Conservation (phyloP, 1,140 invertebrate species). For the Meloidogyne exigua region DNA sequence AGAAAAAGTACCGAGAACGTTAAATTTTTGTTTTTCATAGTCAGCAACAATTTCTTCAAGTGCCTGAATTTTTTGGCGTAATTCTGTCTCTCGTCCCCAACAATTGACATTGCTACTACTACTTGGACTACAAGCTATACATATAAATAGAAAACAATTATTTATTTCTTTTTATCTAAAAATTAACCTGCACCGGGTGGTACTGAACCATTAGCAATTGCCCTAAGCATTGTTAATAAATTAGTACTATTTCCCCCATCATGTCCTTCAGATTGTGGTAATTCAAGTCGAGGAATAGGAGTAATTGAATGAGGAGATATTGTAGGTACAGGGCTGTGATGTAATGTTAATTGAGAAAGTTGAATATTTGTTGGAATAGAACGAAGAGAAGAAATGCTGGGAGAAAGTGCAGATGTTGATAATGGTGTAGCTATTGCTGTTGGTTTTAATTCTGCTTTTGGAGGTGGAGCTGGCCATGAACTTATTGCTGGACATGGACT, state of each 20-base stretch:
- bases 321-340: constrained; percentile 2
- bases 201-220: neutral
- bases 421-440: constrained; percentile 24
- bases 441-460: constrained; percentile 13
- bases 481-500: constrained; percentile 26
- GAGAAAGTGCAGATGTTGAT: constrained; percentile 19
- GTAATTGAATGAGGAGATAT: constrained; percentile 9
- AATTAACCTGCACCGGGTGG: constrained; percentile 7
- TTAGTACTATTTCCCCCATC: neutral
- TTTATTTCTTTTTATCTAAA: neutral
- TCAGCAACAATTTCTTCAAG: constrained; percentile 62
- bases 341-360: neutral
- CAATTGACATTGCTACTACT: constrained; percentile 5
- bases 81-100: constrained; percentile 54
- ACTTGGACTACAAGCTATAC: neutral
- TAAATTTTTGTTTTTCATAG: constrained; percentile 62
- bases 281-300: constrained; percentile 9
- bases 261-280: neutral
- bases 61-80: constrained; percentile 58
- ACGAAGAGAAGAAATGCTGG: neutral
- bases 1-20: constrained; percentile 61
- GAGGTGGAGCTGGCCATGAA: constrained; percentile 26
- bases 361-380: neutral
- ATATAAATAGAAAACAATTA: too few species aligned
- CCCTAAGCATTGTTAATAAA: constrained; percentile 17